Percentiles rank a stretch among this genome's conserved stretches.
Conservation (phyloP, 2,888 invertebrate species). For the Aspidiotus rigidus region DNA sequence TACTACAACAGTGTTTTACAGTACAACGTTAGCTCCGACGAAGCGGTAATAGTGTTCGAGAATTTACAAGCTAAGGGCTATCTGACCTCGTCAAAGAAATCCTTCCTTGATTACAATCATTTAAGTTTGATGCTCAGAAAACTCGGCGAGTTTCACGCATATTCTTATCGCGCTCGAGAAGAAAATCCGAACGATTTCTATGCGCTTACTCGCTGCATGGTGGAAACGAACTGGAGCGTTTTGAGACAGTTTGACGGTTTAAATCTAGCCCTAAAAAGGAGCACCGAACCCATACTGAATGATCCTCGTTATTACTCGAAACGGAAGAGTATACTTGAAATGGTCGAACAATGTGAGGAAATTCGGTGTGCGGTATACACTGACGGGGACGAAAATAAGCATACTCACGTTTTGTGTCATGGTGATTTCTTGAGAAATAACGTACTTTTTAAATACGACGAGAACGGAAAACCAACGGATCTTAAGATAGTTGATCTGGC, state of each 20-base stretch:
- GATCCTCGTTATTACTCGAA: not conserved
- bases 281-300: not conserved
- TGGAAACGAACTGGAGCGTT: not conserved
- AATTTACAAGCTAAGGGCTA: not conserved
- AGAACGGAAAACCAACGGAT: constrained; percentile 29
- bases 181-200: not conserved
- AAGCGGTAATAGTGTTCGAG: not conserved
- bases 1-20: not conserved
- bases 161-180: not conserved
- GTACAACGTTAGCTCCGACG: not conserved
- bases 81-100: not conserved
- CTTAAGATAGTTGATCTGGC: constrained; percentile 37
- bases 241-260: not conserved
- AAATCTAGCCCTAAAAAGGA: not conserved
- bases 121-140: not conserved
- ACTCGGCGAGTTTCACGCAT: not conserved
- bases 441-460: constrained; percentile 38
- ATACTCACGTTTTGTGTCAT: constrained; percentile 37
- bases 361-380: not conserved
- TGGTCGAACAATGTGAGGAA: not conserved
- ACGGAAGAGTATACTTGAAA: not conserved
- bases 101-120: not conserved
- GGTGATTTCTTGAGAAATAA: constrained; percentile 39
- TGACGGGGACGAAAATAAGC: constrained; percentile 32
- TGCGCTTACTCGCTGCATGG: not conserved